Percentiles rank a stretch among this genome's conserved stretches.
Evolutionary conservation across 2,888 invertebrate species (phyloP).

Genomic region (Zelleria hepariella): DNA sequence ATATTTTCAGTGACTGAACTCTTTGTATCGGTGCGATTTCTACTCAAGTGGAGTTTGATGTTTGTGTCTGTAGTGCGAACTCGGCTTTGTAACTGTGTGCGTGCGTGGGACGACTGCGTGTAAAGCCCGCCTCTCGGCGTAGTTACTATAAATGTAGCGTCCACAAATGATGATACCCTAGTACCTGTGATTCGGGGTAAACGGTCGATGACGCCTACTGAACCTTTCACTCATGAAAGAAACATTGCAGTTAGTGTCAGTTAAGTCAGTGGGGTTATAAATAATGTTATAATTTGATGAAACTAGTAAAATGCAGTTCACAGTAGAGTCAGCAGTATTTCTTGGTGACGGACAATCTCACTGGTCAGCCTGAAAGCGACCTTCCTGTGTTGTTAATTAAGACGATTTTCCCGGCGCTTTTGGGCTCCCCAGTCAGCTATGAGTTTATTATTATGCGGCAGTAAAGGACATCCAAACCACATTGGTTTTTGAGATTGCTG

Average conservation of each 20-base stretch:
- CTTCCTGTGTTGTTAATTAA: not conserved
- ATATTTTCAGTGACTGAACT: not conserved
- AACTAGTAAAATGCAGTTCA: not conserved
- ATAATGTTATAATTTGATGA: too few relatives aligned
- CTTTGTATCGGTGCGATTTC: not conserved
- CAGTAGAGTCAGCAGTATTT: not conserved
- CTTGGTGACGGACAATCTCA: not conserved
- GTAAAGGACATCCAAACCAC: not conserved
- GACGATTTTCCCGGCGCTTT: not conserved
- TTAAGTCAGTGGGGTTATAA: too few relatives aligned
- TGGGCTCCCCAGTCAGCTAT: not conserved
- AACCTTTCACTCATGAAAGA: too few relatives aligned
- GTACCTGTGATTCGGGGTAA: too few relatives aligned
- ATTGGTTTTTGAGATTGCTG: not conserved
- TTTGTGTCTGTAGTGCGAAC: not conserved
- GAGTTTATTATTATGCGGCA: not conserved
- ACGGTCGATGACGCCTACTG: too few relatives aligned
- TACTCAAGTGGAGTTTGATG: not conserved
- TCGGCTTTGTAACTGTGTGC: not conserved
- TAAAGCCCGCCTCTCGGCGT: too few relatives aligned
- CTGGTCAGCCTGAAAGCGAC: not conserved
- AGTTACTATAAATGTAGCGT: too few relatives aligned
- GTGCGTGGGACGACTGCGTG: too few relatives aligned
- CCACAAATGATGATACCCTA: too few relatives aligned
- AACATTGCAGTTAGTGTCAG: too few relatives aligned